Base-by-base conservation (phyloP, 2,797 vertebrate species). In the Enoplosus armatus region DNA sequence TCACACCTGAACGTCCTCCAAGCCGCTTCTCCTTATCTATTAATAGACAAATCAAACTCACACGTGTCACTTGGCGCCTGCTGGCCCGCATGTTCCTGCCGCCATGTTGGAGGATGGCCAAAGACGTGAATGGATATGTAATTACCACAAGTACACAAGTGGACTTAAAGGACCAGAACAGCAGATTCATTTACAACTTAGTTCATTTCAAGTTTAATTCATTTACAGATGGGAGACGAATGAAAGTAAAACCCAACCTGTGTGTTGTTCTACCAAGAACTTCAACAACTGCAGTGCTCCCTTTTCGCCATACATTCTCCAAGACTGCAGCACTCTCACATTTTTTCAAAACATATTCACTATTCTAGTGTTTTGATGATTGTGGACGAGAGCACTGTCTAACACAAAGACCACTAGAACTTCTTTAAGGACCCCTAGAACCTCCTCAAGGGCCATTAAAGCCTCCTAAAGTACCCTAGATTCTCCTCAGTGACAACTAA, bases 11-110 rank as follows among this genome's bases (percentile, higher is more conserved):
- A 62, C 31, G 5, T 4, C 53, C 18, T 72, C 66, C 79, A 77
- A 79, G 77, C 87, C 71, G 68, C 83, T 70, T 70, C 83, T 55
- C 60, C 70, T 77, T 47, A 1, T 76, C 79, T 82, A 75, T 82
- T 80, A 69, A 85, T 79, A 88, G 85, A 75, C 3, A 0, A 82
- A 81, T 82, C 72, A 76, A 67, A 69, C 58, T 74, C 60, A 31
- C 72, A 41, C 43, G 75, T 70, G 69, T 47, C 45, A 26, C 69
- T n/a, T 20, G 22, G 61, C 4, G 41, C 37, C 73, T 41, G 55
- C 62, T 53, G 53, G 35, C 60, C 75, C 43, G 53, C 64, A 41
- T 45, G 63, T 79, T 72, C 37, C 27, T 27, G 39, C 43, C 9
- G 14, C 26, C 39, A 18, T 33, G 54, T 62, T 72, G 84, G 76